phyloP scores from a whole-genome alignment of 1,140 invertebrate species.

The Choristoneura fumiferana region DNA sequence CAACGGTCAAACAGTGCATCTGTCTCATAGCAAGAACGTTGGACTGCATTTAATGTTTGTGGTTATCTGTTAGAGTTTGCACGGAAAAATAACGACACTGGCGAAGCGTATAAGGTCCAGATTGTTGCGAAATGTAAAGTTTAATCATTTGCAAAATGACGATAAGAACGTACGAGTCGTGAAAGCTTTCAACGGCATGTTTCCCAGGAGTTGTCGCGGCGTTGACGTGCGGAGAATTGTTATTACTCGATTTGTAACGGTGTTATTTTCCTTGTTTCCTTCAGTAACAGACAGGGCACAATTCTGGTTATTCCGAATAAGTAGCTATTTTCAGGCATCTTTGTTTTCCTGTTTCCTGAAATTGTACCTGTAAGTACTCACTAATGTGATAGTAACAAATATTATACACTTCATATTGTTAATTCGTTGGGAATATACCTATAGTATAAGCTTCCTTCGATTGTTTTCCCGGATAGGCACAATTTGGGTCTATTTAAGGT shows the following conservation, averaged over 20 bases:
- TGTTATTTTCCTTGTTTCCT: not conserved
- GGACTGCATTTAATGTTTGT: conserved; percentile 35
- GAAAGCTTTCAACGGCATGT: conserved; percentile 44
- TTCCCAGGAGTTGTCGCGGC: conserved; percentile 50
- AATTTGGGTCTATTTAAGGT: too few species aligned
- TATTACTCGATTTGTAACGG: conserved; percentile 33
- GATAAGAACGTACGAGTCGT: conserved; percentile 28
- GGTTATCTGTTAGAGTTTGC: not conserved
- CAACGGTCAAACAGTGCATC: conserved; percentile 38
- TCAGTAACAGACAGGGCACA: not conserved
- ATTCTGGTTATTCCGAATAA: not conserved
- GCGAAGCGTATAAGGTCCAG: conserved; percentile 1
- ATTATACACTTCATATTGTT: too few species aligned
- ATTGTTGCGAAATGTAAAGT: not conserved
- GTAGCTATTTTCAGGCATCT: not conserved
- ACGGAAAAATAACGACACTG: not conserved
- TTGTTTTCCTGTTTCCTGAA: conserved; percentile 12
- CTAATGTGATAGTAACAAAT: too few species aligned
- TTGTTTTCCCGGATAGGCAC: too few species aligned
- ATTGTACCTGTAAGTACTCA: not conserved
- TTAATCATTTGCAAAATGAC: conserved; percentile 41
- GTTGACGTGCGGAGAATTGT: conserved; percentile 42
- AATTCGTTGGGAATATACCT: too few species aligned
- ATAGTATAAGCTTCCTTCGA: too few species aligned
- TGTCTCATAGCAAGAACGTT: conserved; percentile 45